Evolutionary conservation across 2,888 invertebrate species (phyloP), one percentile per base, ranked within the genome.

Genomic region (Melanostoma mellinum): DNA sequence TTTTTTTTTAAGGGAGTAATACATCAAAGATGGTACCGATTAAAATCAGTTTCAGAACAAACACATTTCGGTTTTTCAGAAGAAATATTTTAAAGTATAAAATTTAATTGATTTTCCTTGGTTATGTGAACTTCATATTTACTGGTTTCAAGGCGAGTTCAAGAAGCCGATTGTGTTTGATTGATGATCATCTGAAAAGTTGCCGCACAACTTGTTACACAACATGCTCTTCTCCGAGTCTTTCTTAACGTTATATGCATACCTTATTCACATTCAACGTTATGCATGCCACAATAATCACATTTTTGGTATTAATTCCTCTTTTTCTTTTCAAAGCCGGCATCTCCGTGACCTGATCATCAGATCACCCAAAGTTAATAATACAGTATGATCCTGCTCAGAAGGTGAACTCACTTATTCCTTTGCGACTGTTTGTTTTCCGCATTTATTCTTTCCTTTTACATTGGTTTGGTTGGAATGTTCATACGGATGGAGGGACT

Each of bases 131-230:
- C 72, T 68, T 77, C 65, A 72, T 61, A 48, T 58, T 46, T 55
- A 55, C 67, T 20, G 53, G 71, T 76, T 72, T 72, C 58, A 76
- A 77, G 42, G 50, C 32, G 20, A 72, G 36, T 77, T 53, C 50
- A 53, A 77, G 81, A 77, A 81, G 76, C 61, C 53, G 67, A 77
- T 67, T 77, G 60, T 33, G 6, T 67, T 72, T 81, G 81, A 81
- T 81, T 76, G 77, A 81, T 81, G 55, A 81, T 72, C 55, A 71
- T 55, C 72, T 35, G 10, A 67, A 77, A 76, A 76, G 76, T 38
- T 55, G 72, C 61, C 65, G 10, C 42, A 38, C 77, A 77, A 68
- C 81, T 60, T 81, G 67, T 81, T 81, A 77, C 67, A 61, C 71
- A 81, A 77, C 77, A 67, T 67, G 72, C 10, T 55, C 42, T 56